Percentiles rank a stretch among this genome's conserved stretches.
Evolutionary conservation across 1,140 invertebrate species (phyloP).

Genomic region (Drosophila orosa): DNA sequence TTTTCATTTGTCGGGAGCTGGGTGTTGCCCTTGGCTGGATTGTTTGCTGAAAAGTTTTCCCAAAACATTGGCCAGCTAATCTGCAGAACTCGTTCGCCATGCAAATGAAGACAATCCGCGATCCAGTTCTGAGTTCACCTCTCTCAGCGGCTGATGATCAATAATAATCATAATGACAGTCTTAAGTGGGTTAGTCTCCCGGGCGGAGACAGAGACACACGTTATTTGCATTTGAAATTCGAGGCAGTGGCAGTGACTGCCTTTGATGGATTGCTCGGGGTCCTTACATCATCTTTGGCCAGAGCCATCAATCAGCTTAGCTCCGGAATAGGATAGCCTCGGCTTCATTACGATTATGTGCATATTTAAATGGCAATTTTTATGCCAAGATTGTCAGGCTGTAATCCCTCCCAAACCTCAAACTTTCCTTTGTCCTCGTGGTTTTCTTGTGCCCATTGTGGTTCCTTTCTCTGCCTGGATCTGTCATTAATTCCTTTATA

Average conservation of each 20-base stretch:
- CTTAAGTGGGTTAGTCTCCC: slow-evolving; percentile 74
- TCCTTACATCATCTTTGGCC: slow-evolving; percentile 62
- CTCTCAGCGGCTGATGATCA: slow-evolving; percentile 64
- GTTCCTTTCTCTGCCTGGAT: slow-evolving; percentile 48
- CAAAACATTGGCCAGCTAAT: slow-evolving; percentile 75
- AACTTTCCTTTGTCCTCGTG: slow-evolving; percentile 44
- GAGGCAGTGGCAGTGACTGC: slow-evolving; percentile 29
- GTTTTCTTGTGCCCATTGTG: slow-evolving; percentile 62
- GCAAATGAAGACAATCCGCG: slow-evolving; percentile 62
- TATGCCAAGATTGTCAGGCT: slow-evolving; percentile 71
- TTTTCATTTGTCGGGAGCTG: slow-evolving; percentile 53
- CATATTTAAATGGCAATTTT: slow-evolving; percentile 80
- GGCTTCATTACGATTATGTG: slow-evolving; percentile 77
- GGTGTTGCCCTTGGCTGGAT: slow-evolving; percentile 42
- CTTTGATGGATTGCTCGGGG: slow-evolving; percentile 75
- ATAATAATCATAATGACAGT: slow-evolving; percentile 82
- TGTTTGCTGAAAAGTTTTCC: slow-evolving; percentile 76
- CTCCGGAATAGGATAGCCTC: slow-evolving; percentile 33
- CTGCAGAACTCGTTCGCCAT: slow-evolving; percentile 68
- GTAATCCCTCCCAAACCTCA: slow-evolving; percentile 63
- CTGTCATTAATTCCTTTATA: slow-evolving; percentile 80
- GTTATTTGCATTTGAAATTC: slow-evolving; percentile 65
- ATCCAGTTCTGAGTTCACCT: slow-evolving; percentile 24
- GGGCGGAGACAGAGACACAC: slow-evolving; percentile 2
- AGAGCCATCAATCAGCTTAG: slow-evolving; percentile 78